phyloP scores from a whole-genome alignment of 2,888 invertebrate genomes.

The Amaurobius ferox region DNA sequence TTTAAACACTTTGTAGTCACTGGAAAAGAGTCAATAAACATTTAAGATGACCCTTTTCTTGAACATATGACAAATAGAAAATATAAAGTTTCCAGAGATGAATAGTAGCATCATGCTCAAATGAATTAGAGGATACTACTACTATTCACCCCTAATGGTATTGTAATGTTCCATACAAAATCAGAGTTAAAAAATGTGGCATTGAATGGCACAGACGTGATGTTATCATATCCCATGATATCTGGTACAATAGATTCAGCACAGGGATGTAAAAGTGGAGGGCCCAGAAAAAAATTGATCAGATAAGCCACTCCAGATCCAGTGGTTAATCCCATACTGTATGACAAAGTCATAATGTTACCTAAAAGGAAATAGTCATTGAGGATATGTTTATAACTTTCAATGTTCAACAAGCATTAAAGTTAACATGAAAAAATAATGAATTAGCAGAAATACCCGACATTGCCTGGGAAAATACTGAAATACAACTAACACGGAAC shows the following conservation, averaged over 20 bases:
- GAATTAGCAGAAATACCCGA: too few species aligned
- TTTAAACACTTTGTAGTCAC: too few species aligned
- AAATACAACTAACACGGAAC: too few species aligned
- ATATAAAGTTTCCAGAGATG: too few species aligned
- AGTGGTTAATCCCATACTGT: slow-evolving; percentile 89
- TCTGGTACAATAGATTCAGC: not conserved
- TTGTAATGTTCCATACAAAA: slow-evolving; percentile 42
- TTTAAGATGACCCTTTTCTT: not conserved
- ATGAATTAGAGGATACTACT: not conserved
- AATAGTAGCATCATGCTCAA: too few species aligned
- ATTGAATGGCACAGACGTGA: slow-evolving; percentile 27
- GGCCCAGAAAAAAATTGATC: slow-evolving; percentile 74
- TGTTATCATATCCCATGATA: slow-evolving; percentile 17
- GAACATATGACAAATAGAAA: too few species aligned
- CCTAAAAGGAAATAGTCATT: slow-evolving; percentile 82
- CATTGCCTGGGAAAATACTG: too few species aligned
- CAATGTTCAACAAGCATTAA: too few species aligned
- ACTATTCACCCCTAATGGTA: slow-evolving; percentile 10
- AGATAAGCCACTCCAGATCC: slow-evolving; percentile 91
- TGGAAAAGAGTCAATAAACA: not conserved
- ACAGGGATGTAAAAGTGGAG: slow-evolving; percentile 64
- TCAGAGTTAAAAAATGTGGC: slow-evolving; percentile 7
- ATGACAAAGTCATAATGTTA: slow-evolving; percentile 94
- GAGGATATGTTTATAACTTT: too few species aligned
- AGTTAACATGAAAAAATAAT: too few species aligned